Evolutionary conservation across 2,888 invertebrate species (phyloP), one percentile per base, ranked within the genome.

Genomic region (Iphiclides podalirius): DNA sequence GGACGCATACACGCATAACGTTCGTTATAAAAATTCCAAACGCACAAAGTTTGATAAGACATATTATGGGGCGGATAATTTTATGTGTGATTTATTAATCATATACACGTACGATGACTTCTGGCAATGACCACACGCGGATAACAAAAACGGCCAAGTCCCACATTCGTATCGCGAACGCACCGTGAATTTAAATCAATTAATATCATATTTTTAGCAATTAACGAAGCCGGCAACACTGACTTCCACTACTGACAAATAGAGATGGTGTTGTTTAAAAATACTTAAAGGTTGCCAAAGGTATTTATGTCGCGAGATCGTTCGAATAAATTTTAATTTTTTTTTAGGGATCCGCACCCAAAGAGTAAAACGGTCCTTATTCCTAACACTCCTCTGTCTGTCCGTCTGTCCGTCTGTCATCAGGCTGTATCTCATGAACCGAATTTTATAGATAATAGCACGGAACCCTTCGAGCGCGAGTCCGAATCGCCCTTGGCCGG

Each of bases 201-300:
- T 11, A 33, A n/a, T 36, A 17, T 38, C 11, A 20, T 31, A 38
- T 34, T 42, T 41, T 41, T 14, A 37, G 20, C 31, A 20, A 37
- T 42, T 20, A 41, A 37, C 15, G 8, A 28, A 4, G 16, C 26
- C 31, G 37, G 37, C 17, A 37, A 13, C 20, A 20, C 20, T 20
- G 20, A 6, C 6, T 20, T 6, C 3, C 20, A 37, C 11, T 4
- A 20, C 0, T 42, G 41, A 47, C 41, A 47, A 41, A 47, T 42
- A 47, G 31, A 47, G 35, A 36, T 15, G 13, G 33, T n/a, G n/a
- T n/a, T n/a, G n/a, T n/a, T n/a, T 39, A 15, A 23, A 14, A 9
- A 26, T n/a, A n/a, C n/a, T n/a, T n/a, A 47, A 41, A 41, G 40
- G 47, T 41, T 28, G 13, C 28, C 31, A 45, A 17, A 37, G 28